Evolutionary conservation across 2,797 vertebrate genomes (phyloP), one percentile per base, ranked within the genome.

Genomic region (Micromesistius poutassou): DNA sequence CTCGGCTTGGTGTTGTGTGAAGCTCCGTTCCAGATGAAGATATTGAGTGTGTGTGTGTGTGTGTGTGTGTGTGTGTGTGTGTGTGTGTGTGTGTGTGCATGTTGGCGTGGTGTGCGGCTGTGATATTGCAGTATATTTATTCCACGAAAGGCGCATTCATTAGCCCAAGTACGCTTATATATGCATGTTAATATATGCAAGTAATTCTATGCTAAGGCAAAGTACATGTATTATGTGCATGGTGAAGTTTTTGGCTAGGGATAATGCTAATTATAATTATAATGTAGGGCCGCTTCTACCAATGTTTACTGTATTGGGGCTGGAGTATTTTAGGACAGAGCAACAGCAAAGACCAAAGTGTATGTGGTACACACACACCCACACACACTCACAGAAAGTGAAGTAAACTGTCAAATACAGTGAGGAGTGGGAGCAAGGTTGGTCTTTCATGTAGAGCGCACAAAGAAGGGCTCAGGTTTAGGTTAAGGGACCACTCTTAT

Each of bases 401-500:
- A 80, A 87, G 72, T 74, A 38, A 68, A 71, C 84, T 80, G 82
- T 91, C 86, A 86, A 79, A 84, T 33, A 40, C 72, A 46, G 74
- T 2, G 3, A 83, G 86, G 87, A 88, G 87, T 84, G 84, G 83
- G 74, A 82, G 77, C 28, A 0, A n/a, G 33, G 78, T 74, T 81
- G 68, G 1, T 72, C 78, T 87, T 87, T 90, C 84, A 87, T 84
- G 77, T 76, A 28, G 78, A 77, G 33, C 1, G 33, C 85, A 89
- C 84, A 87, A 76, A 87, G 82, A 12, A 76, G 81, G 72, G 79
- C 89, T 88, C 88, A 89, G 84, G 90, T 83, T 72, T 74, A 72
- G 72, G 55, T 28, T n/a, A 16, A 74, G 77, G 80, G 71, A 78
- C 68, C 71, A n/a, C n/a, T n/a, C n/a, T n/a, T 50, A 50, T 50